Conservation (phyloP, 2,113 vertebrate species). For the Indicator indicator region DNA sequence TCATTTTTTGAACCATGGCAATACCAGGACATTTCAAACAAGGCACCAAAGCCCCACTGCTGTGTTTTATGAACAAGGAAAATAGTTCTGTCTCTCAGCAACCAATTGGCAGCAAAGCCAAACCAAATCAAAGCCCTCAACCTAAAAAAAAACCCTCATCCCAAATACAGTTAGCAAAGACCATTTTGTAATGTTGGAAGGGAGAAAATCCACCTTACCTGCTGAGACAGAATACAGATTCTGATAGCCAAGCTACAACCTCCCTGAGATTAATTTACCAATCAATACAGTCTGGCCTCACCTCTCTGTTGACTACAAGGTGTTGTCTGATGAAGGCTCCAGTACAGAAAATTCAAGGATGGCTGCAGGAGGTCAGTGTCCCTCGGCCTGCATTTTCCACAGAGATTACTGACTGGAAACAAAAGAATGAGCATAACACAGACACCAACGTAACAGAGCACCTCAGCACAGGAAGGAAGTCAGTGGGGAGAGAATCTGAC, state of each 20-base stretch:
- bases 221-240: background rate
- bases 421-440: background rate
- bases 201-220: background rate
- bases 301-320: conserved; percentile 85
- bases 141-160: background rate
- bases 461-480: background rate
- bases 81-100: background rate
- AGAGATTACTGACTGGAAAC: conserved; percentile 87
- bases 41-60: background rate
- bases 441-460: background rate
- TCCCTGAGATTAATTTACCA: background rate
- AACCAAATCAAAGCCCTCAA: background rate
- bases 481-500: background rate
- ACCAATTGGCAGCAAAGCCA: background rate
- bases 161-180: background rate
- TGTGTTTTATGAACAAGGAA: conserved; percentile 6
- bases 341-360: conserved; percentile 91
- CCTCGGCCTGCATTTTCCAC: conserved; percentile 79
- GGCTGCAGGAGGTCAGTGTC: conserved; percentile 83
- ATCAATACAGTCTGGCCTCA: conserved; percentile 59
- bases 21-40: background rate
- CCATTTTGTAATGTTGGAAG: background rate
- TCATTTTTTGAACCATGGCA: background rate
- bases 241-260: background rate
- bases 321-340: conserved; percentile 84